Evolutionary conservation across 2,888 invertebrate species (phyloP).

Genomic region (Heliconius erato): DNA sequence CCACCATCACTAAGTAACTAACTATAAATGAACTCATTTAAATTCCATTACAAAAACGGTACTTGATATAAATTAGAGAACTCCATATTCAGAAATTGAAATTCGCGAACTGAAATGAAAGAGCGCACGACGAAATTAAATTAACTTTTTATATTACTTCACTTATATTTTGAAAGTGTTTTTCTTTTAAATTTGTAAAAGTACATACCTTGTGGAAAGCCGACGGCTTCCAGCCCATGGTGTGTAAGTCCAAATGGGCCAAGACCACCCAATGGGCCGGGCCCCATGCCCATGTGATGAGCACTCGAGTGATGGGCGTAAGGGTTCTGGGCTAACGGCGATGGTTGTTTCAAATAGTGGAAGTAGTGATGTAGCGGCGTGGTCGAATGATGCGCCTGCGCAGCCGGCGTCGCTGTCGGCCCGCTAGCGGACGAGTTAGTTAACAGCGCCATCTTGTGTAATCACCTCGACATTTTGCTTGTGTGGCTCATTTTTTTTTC

Average conservation of each 20-base stretch:
- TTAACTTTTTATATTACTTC: constrained; percentile 20
- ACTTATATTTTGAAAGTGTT: not conserved
- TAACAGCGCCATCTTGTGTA: constrained; percentile 79
- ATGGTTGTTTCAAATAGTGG: constrained; percentile 86
- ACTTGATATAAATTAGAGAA: constrained; percentile 48
- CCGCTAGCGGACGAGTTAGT: constrained; percentile 78
- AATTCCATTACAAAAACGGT: constrained; percentile 46
- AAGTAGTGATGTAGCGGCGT: constrained; percentile 85
- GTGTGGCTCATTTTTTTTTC: constrained; percentile 62
- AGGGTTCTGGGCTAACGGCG: constrained; percentile 81
- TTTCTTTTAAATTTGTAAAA: not conserved
- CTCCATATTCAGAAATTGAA: constrained; percentile 17
- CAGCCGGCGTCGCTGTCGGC: constrained; percentile 72
- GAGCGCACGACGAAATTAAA: constrained; percentile 23
- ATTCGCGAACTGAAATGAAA: constrained; percentile 28
- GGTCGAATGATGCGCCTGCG: constrained; percentile 81
- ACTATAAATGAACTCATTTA: constrained; percentile 41
- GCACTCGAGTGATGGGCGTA: constrained; percentile 81
- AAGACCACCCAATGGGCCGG: constrained; percentile 79
- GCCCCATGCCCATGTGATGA: constrained; percentile 86
- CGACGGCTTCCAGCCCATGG: constrained; percentile 82
- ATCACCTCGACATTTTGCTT: constrained; percentile 76
- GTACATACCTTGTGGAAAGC: constrained; percentile 82
- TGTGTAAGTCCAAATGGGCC: constrained; percentile 82
- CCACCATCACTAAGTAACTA: constrained; percentile 13